Base-by-base conservation (phyloP, 2,797 vertebrate genomes). In the Cercopithecus petaurista region DNA sequence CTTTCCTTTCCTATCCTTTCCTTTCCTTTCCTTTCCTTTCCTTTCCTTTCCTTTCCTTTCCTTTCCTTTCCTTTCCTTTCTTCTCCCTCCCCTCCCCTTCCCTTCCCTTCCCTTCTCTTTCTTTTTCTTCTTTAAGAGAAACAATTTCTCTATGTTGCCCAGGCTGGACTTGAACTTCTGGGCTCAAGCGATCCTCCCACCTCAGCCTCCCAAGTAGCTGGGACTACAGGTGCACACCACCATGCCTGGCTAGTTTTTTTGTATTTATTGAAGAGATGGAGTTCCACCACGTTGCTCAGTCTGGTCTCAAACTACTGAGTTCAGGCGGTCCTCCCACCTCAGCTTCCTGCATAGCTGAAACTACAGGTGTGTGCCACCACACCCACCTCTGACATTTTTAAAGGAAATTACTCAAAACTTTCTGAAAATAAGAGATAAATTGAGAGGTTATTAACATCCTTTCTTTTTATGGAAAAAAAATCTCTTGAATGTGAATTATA, bases 401-500 rank as follows among this genome's bases (percentile, higher is more conserved):
- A 80, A 90, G 17, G 93, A 72, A 94, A 94, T 84, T 81, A 43
- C n/a, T 88, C 4, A 33, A 33, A 48, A 59, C 59, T 95, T 72
- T 10, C 28, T 72, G 86, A 86, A 88, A 83, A 80, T 59, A 67
- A 75, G 48, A 88, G 24, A 19, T 79, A 1, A 70, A 30, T 19
- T 88, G 14, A 73, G 43, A 95, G 7, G 14, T 46, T 85, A 46
- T 73, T 48, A 67, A 79, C 30, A 26, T 70, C 70, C 4, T 77
- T 33, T 73, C 7, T 83, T 43, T 87, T 88, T 67, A 33, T 80
- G 30, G 5, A 52, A 83, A 43, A 43, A 93, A 52, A 95, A 89
- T 81, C 22, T 2, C 8, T 79, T 55, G 33, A 15, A 86, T 75
- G 80, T 84, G 33, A 96, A 82, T 85, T 81, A 70, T 41, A 64